A percentile compares a stretch with the other conserved stretches of the same genome.
Evolutionary conservation across 2,888 invertebrate species (phyloP).

Genomic region (Ophion ellenae): DNA sequence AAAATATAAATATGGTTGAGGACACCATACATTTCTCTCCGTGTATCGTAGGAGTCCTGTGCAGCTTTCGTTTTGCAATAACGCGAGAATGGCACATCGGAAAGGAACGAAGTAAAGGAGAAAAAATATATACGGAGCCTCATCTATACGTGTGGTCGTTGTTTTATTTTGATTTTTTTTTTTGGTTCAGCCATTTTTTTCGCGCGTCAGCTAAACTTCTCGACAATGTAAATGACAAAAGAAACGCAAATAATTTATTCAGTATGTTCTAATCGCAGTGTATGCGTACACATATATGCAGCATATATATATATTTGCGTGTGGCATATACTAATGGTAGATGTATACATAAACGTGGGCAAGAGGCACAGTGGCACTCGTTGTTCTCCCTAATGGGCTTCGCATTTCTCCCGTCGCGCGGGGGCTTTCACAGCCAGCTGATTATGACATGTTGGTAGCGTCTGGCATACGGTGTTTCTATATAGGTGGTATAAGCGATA

Average conservation of each 20-base stretch:
- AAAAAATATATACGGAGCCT: neutral
- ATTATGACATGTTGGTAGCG: slow-evolving; percentile 82
- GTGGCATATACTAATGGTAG: slow-evolving; percentile 26
- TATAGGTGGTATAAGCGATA: slow-evolving; percentile 39
- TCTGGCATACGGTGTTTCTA: slow-evolving; percentile 70
- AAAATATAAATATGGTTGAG: too few species aligned
- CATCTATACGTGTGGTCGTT: neutral
- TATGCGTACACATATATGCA: neutral
- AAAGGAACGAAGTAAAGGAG: neutral
- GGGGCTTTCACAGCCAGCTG: slow-evolving; percentile 82
- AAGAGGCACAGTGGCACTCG: slow-evolving; percentile 74
- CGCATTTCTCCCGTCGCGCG: slow-evolving; percentile 77
- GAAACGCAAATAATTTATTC: slow-evolving; percentile 26
- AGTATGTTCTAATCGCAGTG: neutral
- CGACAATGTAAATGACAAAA: neutral
- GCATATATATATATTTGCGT: slow-evolving; percentile 24
- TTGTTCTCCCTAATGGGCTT: slow-evolving; percentile 82
- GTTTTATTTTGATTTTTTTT: neutral
- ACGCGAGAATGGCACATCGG: neutral
- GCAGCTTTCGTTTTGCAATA: too few species aligned
- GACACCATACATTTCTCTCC: too few species aligned
- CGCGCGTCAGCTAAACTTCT: neutral
- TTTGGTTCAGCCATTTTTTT: neutral
- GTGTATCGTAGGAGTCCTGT: too few species aligned
- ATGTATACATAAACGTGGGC: slow-evolving; percentile 60